Percentiles rank a stretch among this genome's conserved stretches.
Conservation (phyloP, 1,140 invertebrate genomes). For the Bombus turneri region DNA sequence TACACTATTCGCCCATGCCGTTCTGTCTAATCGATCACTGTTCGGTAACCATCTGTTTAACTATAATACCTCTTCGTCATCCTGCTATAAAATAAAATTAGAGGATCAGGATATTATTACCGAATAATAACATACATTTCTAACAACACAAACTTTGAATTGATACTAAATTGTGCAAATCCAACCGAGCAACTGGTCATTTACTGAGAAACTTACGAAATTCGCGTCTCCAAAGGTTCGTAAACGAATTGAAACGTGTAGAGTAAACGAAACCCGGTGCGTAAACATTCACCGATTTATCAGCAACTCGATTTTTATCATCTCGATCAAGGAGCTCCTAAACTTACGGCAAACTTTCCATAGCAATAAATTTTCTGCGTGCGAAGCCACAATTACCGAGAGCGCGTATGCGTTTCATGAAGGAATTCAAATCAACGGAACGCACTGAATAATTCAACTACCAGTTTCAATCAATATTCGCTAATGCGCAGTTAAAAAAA, state of each 20-base stretch:
- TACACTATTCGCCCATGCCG: too few relatives aligned
- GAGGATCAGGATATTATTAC: not conserved
- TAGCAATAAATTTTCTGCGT: conserved; percentile 27
- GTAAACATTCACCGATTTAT: not conserved
- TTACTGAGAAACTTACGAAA: not conserved
- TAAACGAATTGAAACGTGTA: not conserved
- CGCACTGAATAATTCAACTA: conserved; percentile 33
- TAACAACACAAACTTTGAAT: not conserved
- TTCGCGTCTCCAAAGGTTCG: not conserved
- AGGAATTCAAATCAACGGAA: conserved; percentile 11
- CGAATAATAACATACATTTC: not conserved
- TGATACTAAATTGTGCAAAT: not conserved
- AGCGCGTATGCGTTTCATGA: not conserved
- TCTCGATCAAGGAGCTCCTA: not conserved
- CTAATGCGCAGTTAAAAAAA: conserved; percentile 10
- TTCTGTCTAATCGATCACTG: too few relatives aligned
- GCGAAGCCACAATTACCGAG: conserved; percentile 11
- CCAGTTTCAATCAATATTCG: conserved; percentile 19
- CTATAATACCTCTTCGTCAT: too few relatives aligned
- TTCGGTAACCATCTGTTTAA: too few relatives aligned
- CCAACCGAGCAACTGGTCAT: not conserved
- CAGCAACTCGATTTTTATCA: not conserved
- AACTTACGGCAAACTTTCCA: not conserved
- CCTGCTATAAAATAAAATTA: too few relatives aligned
- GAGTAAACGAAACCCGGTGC: not conserved